Conservation (phyloP, 2,797 vertebrate species). For the Danio albolineatus region DNA sequence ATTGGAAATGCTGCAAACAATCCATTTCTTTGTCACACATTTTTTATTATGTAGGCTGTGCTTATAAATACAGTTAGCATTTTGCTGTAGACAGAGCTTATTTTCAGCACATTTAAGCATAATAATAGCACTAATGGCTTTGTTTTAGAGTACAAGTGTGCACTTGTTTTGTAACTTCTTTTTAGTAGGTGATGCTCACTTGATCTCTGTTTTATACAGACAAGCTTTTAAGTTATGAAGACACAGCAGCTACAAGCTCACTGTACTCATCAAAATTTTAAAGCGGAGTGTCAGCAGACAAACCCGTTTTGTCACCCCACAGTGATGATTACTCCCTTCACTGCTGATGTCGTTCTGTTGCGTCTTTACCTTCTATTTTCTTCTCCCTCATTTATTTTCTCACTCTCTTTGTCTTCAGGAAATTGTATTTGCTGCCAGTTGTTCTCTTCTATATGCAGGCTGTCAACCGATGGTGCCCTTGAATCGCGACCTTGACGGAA, state of each 20-base stretch:
- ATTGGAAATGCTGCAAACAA: conserved; percentile 14
- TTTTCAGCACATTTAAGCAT: conserved; percentile 21
- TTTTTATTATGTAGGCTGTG: conserved; percentile 9
- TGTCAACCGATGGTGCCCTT: conserved; percentile 61
- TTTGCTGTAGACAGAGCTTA: background rate
- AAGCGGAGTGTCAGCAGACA: conserved; percentile 49
- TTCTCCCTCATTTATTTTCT: conserved; percentile 27
- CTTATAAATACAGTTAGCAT: background rate
- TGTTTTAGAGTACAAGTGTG: conserved; percentile 14
- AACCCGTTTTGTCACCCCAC: conserved; percentile 55
- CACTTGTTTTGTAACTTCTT: background rate
- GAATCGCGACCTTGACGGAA: conserved; percentile 62
- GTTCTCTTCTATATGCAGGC: conserved; percentile 52
- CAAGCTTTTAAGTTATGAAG: background rate
- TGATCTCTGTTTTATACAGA: background rate
- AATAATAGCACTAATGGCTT: conserved; percentile 13
- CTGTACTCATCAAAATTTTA: conserved; percentile 45
- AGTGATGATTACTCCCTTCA: conserved; percentile 59
- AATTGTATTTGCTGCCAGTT: conserved; percentile 1
- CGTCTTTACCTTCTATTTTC: conserved; percentile 19
- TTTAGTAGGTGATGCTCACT: conserved; percentile 7
- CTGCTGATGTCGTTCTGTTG: conserved; percentile 56
- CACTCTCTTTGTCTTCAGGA: conserved; percentile 12
- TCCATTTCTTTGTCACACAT: background rate
- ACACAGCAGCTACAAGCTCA: conserved; percentile 25